These are phyloP conservation scores for Sarcophaga variegata DNA, from an alignment of 2,888 invertebrate species.

Conservation along the genomic window DNA sequence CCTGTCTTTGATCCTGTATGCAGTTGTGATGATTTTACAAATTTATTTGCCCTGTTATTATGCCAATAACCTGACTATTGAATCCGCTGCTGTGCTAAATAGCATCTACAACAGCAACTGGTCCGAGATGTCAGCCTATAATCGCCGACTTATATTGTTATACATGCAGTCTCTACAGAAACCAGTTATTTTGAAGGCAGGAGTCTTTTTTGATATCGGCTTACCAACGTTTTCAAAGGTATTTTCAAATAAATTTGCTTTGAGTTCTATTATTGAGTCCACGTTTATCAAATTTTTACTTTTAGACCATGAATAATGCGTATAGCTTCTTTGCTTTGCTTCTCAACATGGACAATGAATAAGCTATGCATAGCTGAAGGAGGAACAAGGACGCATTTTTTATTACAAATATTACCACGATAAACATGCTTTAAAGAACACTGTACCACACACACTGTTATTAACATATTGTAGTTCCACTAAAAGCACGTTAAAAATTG, in stretches of 20 bases:
- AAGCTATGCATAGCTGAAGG: no score
- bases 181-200: slow-evolving; percentile 75
- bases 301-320: slow-evolving; percentile 78
- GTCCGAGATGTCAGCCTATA: slow-evolving; percentile 73
- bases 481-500: no score
- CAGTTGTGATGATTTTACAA: slow-evolving; percentile 74
- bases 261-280: background rate
- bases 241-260: background rate
- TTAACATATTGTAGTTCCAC: no score
- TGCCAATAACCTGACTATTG: slow-evolving; percentile 76
- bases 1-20: slow-evolving; percentile 72
- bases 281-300: background rate
- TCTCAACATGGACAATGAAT: slow-evolving; percentile 71
- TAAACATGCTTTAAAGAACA: no score
- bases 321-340: slow-evolving; percentile 78
- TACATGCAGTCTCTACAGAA: slow-evolving; percentile 77
- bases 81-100: slow-evolving; percentile 73
- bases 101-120: slow-evolving; percentile 77
- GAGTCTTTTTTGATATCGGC: slow-evolving; percentile 77
- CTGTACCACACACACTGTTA: no score
- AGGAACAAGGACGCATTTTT: background rate
- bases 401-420: no score
- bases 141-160: slow-evolving; percentile 73
- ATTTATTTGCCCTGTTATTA: slow-evolving; percentile 79
- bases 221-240: slow-evolving; percentile 77